These are phyloP conservation scores for Lordiphosa clarofinis DNA, from an alignment of 1,140 invertebrate species.

Conservation along the genomic window DNA sequence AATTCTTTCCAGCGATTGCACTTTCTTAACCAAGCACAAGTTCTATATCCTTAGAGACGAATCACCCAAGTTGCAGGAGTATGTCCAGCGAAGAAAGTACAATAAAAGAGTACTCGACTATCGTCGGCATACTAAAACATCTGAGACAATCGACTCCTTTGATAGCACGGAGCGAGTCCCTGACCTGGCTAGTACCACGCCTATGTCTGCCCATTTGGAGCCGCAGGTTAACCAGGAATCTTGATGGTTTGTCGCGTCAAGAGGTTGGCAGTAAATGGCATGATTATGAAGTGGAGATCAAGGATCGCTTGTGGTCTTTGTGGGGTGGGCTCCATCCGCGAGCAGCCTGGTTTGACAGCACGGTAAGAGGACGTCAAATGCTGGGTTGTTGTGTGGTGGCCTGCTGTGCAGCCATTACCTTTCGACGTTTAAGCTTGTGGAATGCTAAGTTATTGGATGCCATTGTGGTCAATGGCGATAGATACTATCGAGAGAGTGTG, in stretches of 20 bases:
- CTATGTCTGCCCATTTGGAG: constrained; percentile 75
- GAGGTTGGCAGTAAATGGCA: constrained; percentile 73
- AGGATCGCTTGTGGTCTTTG: constrained; percentile 81
- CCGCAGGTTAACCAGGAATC: constrained; percentile 71
- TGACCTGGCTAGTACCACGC: constrained; percentile 80
- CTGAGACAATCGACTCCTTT: constrained; percentile 4
- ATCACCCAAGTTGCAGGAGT: not conserved
- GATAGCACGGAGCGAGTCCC: constrained; percentile 56
- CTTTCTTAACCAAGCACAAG: too few relatives aligned
- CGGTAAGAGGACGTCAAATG: constrained; percentile 80
- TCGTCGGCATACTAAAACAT: constrained; percentile 28
- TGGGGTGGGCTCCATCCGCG: constrained; percentile 81
- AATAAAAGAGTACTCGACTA: constrained; percentile 11
- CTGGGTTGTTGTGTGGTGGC: constrained; percentile 81
- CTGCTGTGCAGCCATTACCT: constrained; percentile 81
- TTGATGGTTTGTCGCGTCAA: constrained; percentile 51
- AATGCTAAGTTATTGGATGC: constrained; percentile 81
- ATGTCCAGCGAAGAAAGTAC: not conserved
- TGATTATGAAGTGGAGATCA: constrained; percentile 82
- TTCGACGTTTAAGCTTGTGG: constrained; percentile 81
- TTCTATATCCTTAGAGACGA: too few relatives aligned
- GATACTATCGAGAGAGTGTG: constrained; percentile 80
- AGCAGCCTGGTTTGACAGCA: constrained; percentile 72
- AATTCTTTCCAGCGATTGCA: too few relatives aligned
- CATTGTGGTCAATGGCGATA: constrained; percentile 81